Base-by-base conservation (phyloP, 2,113 vertebrate genomes). In the Pangasianodon gigas region DNA sequence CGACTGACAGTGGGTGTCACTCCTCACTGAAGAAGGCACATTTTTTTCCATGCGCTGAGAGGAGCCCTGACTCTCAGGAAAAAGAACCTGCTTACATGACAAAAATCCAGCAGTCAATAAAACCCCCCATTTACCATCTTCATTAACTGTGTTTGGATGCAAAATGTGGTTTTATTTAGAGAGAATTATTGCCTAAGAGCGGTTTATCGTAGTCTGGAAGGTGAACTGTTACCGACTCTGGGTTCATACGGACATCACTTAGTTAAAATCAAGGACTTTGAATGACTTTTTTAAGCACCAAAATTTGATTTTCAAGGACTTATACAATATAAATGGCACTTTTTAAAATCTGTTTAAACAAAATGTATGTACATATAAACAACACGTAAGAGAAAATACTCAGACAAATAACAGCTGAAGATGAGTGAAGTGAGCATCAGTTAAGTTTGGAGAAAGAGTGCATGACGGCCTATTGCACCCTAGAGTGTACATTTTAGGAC, bases 21-120 rank as follows among this genome's bases (percentile, higher is more conserved):
- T 96, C 90, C 93, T 95, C 89, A 93, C 90, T 90, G 90, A 93
- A 84, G 91, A 56, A 11, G 4, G 4, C 24, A 74, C 54, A 29
- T 89, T 94, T 93, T 92, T 75, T 69, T 89, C 92, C 91, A 94
- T 74, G 5, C 29, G 89, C 87, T 24, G 13, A 74, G 92, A 85
- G 91, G 96, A 90, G 24, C 93, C 32, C 77, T 98, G 97, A 93
- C 97, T 98, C 94, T 99, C 98, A 93, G 97, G 97, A 91, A 99
- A 94, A 65, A 97, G 75, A 91, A 95, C 93, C 97, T 98, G 81
- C 87, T 91, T n/a, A 13, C 37, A 77, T 32, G 46, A 77, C 19
- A 88, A 0, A 77, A n/a, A 81, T 37, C 6, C 52, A 74, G 60
- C 18, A 48, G 67, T 44, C 29, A 83, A 75, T 3, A 87, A 56